phyloP scores from a whole-genome alignment of 2,888 invertebrate species.

The Apodemia duryi region DNA sequence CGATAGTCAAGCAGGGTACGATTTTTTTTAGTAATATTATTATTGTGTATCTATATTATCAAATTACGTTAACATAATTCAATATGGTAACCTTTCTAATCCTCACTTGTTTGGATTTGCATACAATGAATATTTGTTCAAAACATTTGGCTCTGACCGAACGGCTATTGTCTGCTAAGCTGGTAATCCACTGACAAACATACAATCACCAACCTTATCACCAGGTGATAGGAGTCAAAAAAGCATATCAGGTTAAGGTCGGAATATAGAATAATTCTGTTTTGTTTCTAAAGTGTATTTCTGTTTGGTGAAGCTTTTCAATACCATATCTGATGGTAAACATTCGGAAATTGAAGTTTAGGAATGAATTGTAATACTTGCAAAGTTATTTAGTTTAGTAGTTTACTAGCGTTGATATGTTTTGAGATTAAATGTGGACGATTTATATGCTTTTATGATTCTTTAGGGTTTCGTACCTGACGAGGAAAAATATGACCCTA shows the following conservation, averaged over 20 bases:
- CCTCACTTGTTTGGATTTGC: slow-evolving; percentile 60
- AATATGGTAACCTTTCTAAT: slow-evolving; percentile 53
- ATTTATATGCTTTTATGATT: background rate
- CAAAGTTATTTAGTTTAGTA: slow-evolving; percentile 25
- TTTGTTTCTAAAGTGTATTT: slow-evolving; percentile 33
- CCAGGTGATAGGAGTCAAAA: slow-evolving; percentile 26
- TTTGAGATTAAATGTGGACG: slow-evolving; percentile 3
- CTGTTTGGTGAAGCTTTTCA: slow-evolving; percentile 33
- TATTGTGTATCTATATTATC: background rate
- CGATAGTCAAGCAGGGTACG: too few relatives aligned
- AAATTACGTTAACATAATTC: slow-evolving; percentile 22
- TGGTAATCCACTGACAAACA: slow-evolving; percentile 34
- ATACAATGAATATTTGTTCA: slow-evolving; percentile 70
- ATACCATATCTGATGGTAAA: slow-evolving; percentile 35
- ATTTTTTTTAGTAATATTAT: too few relatives aligned
- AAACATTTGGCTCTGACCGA: slow-evolving; percentile 58
- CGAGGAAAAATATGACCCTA: too few relatives aligned
- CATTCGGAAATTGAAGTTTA: slow-evolving; percentile 34
- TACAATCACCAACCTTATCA: slow-evolving; percentile 37
- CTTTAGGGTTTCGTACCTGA: too few relatives aligned
- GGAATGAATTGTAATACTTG: slow-evolving; percentile 34
- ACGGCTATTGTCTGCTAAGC: slow-evolving; percentile 48
- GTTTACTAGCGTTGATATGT: slow-evolving; percentile 20
- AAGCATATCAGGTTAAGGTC: slow-evolving; percentile 10
- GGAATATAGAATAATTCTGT: slow-evolving; percentile 30